These are phyloP conservation scores for Vimba vimba DNA, from an alignment of 2,113 vertebrate genomes.

Conservation along the genomic window DNA sequence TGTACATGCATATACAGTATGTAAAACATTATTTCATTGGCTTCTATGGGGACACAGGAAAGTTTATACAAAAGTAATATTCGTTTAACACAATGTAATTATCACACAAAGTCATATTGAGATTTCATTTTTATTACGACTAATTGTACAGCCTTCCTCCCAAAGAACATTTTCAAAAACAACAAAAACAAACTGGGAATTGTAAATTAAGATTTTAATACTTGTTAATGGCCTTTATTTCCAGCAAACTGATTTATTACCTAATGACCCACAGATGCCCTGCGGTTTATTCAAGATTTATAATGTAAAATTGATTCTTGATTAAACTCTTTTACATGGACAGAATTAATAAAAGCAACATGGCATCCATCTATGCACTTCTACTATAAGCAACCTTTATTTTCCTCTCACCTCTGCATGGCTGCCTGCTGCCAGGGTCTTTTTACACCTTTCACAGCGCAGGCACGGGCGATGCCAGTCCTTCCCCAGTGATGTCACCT, in stretches of 20 bases:
- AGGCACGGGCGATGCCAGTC: slow-evolving; percentile 98
- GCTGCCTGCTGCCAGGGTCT: slow-evolving; percentile 90
- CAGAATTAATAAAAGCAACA: neutral
- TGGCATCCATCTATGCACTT: neutral
- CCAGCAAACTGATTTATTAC: neutral
- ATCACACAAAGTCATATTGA: neutral
- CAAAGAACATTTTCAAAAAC: neutral
- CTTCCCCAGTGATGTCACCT: slow-evolving; percentile 97
- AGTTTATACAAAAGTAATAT: neutral
- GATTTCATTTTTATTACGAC: neutral
- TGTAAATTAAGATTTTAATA: neutral
- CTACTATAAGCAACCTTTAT: neutral
- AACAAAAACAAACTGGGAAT: neutral
- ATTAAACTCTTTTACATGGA: neutral
- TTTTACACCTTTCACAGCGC: slow-evolving; percentile 93
- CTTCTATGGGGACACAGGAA: neutral
- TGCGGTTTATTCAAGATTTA: neutral
- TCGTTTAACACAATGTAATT: neutral
- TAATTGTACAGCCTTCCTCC: neutral
- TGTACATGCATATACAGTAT: neutral
- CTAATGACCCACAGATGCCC: slow-evolving; percentile 1
- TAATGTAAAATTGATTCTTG: neutral
- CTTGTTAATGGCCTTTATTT: neutral
- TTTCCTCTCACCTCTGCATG: slow-evolving; percentile 87
- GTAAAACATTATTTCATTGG: neutral